Conservation (phyloP, 1,140 invertebrate genomes). For the Heliconius congener region DNA sequence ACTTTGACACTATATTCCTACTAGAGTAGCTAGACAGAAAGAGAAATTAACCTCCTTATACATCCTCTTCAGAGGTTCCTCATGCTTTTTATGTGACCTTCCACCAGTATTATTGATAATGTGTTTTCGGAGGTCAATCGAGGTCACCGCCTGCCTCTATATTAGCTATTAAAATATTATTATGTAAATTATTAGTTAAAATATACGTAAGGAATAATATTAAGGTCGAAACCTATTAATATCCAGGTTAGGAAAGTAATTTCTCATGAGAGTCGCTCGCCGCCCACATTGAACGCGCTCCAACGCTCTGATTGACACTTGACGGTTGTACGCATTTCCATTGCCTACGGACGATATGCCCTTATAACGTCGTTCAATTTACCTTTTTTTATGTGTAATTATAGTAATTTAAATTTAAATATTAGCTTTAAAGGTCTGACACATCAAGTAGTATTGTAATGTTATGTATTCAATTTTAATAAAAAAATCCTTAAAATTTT, state of each 20-base stretch:
- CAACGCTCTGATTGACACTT: slow-evolving; percentile 30
- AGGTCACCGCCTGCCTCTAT: no score
- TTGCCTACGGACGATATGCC: slow-evolving; percentile 21
- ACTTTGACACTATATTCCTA: neutral
- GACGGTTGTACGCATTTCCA: slow-evolving; percentile 16
- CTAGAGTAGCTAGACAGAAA: no score
- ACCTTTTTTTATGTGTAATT: neutral
- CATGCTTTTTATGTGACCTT: no score
- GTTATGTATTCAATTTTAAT: no score
- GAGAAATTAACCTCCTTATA: no score
- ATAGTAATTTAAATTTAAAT: no score
- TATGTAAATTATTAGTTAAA: neutral
- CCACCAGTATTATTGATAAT: no score
- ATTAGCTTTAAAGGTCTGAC: no score
- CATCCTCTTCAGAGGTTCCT: no score
- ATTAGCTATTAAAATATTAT: neutral
- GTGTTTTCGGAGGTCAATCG: no score
- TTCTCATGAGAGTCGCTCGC: slow-evolving; percentile 9
- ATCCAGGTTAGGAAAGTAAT: slow-evolving; percentile 30
- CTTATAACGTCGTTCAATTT: neutral
- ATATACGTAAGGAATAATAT: neutral
- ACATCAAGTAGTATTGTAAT: no score
- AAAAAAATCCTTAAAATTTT: no score
- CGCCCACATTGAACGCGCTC: slow-evolving; percentile 30
- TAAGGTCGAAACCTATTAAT: slow-evolving; percentile 3